phyloP scores from a whole-genome alignment of 2,797 vertebrate genomes.

The Pseudotriccus pelzelni region DNA sequence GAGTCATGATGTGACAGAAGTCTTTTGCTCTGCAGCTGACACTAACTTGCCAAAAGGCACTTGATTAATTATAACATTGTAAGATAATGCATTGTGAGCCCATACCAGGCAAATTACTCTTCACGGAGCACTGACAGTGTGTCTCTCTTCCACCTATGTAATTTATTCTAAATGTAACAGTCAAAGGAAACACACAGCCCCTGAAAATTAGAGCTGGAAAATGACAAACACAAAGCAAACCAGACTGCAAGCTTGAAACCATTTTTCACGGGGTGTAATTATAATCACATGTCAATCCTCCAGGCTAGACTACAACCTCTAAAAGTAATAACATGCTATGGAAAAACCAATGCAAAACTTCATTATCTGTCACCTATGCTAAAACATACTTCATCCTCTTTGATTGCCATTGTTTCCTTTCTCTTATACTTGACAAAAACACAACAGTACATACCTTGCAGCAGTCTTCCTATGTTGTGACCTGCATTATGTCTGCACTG shows the following conservation, averaged over 20 bases:
- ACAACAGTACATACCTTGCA: neutral
- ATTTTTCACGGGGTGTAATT: conserved; percentile 25
- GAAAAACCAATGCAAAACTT: neutral
- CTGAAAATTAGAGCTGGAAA: conserved; percentile 26
- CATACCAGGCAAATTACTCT: conserved; percentile 41
- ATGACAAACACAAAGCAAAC: conserved; percentile 27
- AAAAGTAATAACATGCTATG: neutral
- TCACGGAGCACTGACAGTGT: neutral
- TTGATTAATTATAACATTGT: conserved; percentile 42
- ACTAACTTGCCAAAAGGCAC: conserved; percentile 8
- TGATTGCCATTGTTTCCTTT: neutral
- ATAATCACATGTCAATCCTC: conserved; percentile 8
- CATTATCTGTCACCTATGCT: neutral
- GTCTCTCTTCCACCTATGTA: conserved; percentile 38
- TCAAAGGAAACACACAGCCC: neutral
- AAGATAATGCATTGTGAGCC: conserved; percentile 26
- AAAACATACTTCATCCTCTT: neutral
- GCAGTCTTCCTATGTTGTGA: neutral
- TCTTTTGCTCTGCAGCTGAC: conserved; percentile 27
- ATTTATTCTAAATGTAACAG: conserved; percentile 33
- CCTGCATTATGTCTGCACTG: neutral
- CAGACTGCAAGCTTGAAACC: neutral
- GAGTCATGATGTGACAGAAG: neutral
- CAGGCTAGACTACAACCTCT: neutral
- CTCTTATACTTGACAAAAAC: neutral